Base-by-base conservation (phyloP, 92 coral and sea anemone species). In the Pocillopora grandis region DNA sequence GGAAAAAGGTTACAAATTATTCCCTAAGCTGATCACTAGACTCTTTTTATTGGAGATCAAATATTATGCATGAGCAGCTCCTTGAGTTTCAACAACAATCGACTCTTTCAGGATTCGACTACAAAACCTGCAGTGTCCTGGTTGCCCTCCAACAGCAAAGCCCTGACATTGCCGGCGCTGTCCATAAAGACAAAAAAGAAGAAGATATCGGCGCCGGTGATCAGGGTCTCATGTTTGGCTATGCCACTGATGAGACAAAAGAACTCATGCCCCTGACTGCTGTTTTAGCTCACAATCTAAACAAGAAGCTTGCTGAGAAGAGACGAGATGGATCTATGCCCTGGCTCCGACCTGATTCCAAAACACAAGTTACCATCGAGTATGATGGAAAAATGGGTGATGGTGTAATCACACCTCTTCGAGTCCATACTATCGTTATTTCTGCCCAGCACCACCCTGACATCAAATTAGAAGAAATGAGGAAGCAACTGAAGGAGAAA, bases 131-230 rank as follows among this genome's bases (percentile, higher is more conserved):
- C 90, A 97, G 94, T 68, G 99, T 97, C 27, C 91, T 97, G 72
- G 97, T 97, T 42, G 99, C 99, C 12, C 92, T 97, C 76, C 98
- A 97, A 78, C 98, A 97, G 69, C 99, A 97, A 80, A 97, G 99
- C 80, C 90, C 95, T 8, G 98, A 97, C 60, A 97, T 97, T 52
- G 99, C 99, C 18, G 89, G 83, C 62, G 98, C 98, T 31, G 99
- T 97, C 10, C 99, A 97, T 69, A 60, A 88, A 12, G 98, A 94
- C 2, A 62, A 98, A 33, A 90, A 93, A 13, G 99, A 90, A 76
- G 99, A 97, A 71, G 99, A 97, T 10, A 91, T 97, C 37, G 99
- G 99, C 21, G 99, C 99, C 58, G 99, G 99, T 67, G 99, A 97
- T 70, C 99, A 97, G 76, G 99, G 99, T 8, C 90, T 97, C 18